phyloP scores from a whole-genome alignment of 2,797 vertebrate species.

The Galaxias olidus region DNA sequence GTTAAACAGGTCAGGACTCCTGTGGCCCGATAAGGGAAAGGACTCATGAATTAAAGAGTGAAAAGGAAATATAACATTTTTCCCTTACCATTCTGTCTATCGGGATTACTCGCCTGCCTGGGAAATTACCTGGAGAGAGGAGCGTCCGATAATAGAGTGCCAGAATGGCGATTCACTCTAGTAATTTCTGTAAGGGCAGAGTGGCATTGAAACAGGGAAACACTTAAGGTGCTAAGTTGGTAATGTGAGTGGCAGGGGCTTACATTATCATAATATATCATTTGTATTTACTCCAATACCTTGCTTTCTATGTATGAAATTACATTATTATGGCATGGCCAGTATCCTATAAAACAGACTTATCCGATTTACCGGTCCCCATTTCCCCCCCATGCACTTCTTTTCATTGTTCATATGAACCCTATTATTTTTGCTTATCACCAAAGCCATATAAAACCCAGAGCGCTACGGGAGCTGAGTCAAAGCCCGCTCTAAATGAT shows the following conservation, averaged over 20 bases:
- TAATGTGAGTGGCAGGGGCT: constrained; percentile 54
- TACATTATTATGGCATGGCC: constrained; percentile 10
- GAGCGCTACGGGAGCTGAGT: not conserved
- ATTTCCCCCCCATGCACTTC: no score
- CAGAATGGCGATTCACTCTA: constrained; percentile 61
- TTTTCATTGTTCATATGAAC: not conserved
- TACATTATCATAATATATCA: constrained; percentile 64
- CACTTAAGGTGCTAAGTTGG: constrained; percentile 53
- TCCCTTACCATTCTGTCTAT: constrained; percentile 73
- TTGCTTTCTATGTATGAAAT: constrained; percentile 51
- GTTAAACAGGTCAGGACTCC: constrained; percentile 77
- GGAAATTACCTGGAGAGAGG: constrained; percentile 73
- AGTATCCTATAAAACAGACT: not conserved
- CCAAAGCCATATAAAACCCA: not conserved
- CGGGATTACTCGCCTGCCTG: constrained; percentile 61
- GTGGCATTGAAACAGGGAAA: constrained; percentile 62
- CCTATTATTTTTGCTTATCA: not conserved
- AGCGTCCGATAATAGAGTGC: constrained; percentile 69
- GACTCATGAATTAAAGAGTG: constrained; percentile 78
- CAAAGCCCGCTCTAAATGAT: not conserved
- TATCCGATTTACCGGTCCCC: no score
- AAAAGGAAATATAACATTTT: constrained; percentile 74
- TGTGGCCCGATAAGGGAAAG: constrained; percentile 72
- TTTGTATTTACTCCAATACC: constrained; percentile 61
- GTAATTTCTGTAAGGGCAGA: constrained; percentile 62